These are phyloP conservation scores for Plebejus argus DNA, from an alignment of 2,888 invertebrate genomes.

Conservation along the genomic window DNA sequence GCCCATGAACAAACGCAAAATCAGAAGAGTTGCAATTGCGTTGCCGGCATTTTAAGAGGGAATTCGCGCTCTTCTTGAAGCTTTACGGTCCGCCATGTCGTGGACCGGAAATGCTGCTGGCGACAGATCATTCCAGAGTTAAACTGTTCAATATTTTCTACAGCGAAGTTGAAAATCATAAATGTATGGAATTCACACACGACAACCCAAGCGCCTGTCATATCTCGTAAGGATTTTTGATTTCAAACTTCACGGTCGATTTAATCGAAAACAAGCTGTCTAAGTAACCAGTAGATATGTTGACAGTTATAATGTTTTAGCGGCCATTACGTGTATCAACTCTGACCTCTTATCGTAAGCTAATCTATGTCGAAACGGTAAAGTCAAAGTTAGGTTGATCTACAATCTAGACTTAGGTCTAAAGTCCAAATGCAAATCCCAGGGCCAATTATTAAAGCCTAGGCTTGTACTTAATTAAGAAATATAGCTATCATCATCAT, in stretches of 20 bases:
- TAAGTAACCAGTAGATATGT: neutral
- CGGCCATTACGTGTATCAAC: conserved; percentile 4
- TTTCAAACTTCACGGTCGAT: neutral
- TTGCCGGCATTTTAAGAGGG: too few species aligned
- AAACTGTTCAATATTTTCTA: neutral
- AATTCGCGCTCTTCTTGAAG: too few species aligned
- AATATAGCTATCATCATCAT: neutral
- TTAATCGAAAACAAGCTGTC: neutral
- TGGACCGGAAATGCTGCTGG: too few species aligned
- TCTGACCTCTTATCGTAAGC: conserved; percentile 13
- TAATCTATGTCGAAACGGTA: conserved; percentile 15
- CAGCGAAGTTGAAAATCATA: neutral
- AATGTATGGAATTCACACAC: neutral
- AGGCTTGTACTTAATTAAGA: neutral
- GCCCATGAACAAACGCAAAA: too few species aligned
- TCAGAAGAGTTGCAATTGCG: too few species aligned
- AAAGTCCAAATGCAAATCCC: conserved; percentile 19
- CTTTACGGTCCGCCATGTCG: too few species aligned
- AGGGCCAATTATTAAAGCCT: neutral
- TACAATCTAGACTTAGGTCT: neutral
- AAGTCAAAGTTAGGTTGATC: conserved; percentile 2
- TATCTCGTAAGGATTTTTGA: neutral
- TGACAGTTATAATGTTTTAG: conserved; percentile 17
- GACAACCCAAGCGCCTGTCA: neutral
- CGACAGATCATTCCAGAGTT: too few species aligned